Base-by-base conservation (phyloP, 2,797 vertebrate species). In the Melanotaenia parkinsoni region DNA sequence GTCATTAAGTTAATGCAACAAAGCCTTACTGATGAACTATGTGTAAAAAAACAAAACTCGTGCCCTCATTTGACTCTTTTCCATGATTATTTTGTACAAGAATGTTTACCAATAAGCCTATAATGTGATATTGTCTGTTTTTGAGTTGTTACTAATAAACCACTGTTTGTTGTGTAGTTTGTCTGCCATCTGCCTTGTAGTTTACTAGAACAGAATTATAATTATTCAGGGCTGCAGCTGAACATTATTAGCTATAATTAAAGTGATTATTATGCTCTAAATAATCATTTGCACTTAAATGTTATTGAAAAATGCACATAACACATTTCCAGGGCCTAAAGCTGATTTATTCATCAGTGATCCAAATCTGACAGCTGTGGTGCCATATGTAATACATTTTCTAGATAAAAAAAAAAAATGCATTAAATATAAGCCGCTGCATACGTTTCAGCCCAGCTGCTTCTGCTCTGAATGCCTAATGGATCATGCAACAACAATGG, bases 61-160 rank as follows among this genome's bases (percentile, higher is more conserved):
- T 91, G 83, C 82, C 84, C 79, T 79, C 54, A 20, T 58, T 70
- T 72, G 59, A 20, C 45, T 33, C 10, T n/a, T 63, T 63, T 56
- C 67, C 10, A 65, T 57, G 18, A 73, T 30, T 26, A 62, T 33
- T 50, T n/a, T 72, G 58, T 32, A 59, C 24, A 65, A 22, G 6
- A 30, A 80, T 10, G 61, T 88, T 85, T 76, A 81, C 76, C 62
- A 32, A 11, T 47, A 59, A 54, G 67, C 63, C 76, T 87, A 67
- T 76, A 70, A 61, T 73, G 16, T 81, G 56, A 67, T 50, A n/a
- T 56, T 47, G 51, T 47, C 60, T 63, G 33, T 43, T 63, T 68
- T 80, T 70, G 63, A 77, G 63, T 66, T 82, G 63, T 81, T 78
- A 79, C 77, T 90, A 91, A 92, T 92, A 92, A 92, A 91, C 40